Base-by-base conservation (phyloP, 2,888 invertebrate genomes). In the Steinernema scapterisci region DNA sequence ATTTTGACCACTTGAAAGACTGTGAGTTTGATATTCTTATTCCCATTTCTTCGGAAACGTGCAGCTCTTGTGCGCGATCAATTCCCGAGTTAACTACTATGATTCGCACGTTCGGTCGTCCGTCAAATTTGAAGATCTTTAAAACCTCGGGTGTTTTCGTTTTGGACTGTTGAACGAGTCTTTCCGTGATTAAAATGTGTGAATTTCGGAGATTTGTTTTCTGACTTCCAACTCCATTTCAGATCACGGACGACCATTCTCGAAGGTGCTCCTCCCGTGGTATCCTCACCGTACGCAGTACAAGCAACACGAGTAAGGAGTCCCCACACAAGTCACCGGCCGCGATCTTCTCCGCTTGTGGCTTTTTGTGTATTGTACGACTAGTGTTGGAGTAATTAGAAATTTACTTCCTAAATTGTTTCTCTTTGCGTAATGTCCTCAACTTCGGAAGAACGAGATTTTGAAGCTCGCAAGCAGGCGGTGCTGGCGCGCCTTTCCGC, bases 241-340 rank as follows among this genome's bases (percentile, higher is more conserved):
- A 85, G 85, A 79, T 73, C 81, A 76, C 73, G 86, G 86, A 11
- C 84, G 86, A n/a, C 75, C 85, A 3, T 86, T 82, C 78, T 81
- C 83, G 7, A 80, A 83, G 76, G 79, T 86, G 56, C 77, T 86
- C 11, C 80, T 85, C n/a, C 86, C 86, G 51, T 86, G 86, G 86
- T 83, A 83, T 76, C 86, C 86, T 52, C 79, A 79, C 63, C 82
- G 85, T 77, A 75, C 82, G 19, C 83, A 84, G 54, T 84, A 85
- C 79, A 25, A 38, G 44, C 27, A 43, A 48, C 63, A 46, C 63
- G 73, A 63, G 25, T 46, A 27, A 56, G 19, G 31, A 27, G 31
- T 5, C 31, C 13, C 25, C 63, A 63, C 27, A 2, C 25, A 16
- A 54, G 54, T 16, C 23, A 25, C 54, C 13, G 31, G 31, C 5